Base-by-base conservation (phyloP, 2,797 vertebrate genomes). In the Rhodeus uyekii region DNA sequence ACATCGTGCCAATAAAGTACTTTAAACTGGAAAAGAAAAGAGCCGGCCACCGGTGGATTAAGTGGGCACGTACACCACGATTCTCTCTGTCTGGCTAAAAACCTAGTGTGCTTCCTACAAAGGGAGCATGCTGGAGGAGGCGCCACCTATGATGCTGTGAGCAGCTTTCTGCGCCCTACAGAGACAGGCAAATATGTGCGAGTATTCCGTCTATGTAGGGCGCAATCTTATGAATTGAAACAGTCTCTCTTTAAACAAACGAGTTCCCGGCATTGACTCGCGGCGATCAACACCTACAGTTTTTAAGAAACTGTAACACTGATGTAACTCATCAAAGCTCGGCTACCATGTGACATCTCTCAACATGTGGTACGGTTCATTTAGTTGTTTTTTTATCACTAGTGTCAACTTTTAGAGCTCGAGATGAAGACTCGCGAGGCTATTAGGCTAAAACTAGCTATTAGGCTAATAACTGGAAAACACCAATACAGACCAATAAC, bases 11-110 rank as follows among this genome's bases (percentile, higher is more conserved):
- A 38, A 18, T n/a, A 39, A 74, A 53, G 4, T 9, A 58, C 5
- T 18, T 71, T 4, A 44, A 10, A 27, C 14, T 24, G 3, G 16
- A 55, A 67, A 18, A 36, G 2, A 48, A 32, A 61, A 38, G 4
- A 36, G 48, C 16, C 36, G 9, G 18, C 19, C 2, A 80, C 19
- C 22, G 55, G 50, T 18, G 44, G 60, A n/a, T 67, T 67, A 2
- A 36, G 63, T 44, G 72, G 27, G 72, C 80, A 82, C 80, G 61
- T 82, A 82, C 80, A 42, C 80, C 72, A 82, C 80, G 80, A 55
- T 34, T 75, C 78, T 69, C 58, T 13, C 36, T 16, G 19, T 34
- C n/a, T n/a, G 69, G 42, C 44, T 65, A 5, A 55, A 81, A 65
- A 39, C 71, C 48, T 22, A 19, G 4, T 27, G 2, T 58, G 18